These are phyloP conservation scores for Chrysogorgia sp. DNA, from an alignment of 92 coral and sea anemone species.

Conservation along the genomic window DNA sequence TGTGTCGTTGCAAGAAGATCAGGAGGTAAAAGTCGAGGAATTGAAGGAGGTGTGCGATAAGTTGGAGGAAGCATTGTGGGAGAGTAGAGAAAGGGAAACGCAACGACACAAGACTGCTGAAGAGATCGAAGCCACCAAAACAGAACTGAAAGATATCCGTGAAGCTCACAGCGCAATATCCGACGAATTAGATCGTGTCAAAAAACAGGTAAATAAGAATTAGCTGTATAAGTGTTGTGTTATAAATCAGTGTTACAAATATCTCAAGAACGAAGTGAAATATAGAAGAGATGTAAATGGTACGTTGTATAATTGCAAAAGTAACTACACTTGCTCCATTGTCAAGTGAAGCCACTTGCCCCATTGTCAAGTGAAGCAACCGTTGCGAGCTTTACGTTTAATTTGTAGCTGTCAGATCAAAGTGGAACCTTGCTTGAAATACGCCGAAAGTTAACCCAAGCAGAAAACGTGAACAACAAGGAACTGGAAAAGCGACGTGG, in stretches of 20 bases:
- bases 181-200: not conserved
- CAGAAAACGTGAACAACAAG: constrained; percentile 5
- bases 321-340: too few species aligned
- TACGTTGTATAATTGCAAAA: too few species aligned
- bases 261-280: too few species aligned
- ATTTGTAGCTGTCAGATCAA: constrained; percentile 10
- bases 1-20: not conserved
- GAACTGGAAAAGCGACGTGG: not conserved
- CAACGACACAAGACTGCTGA: not conserved
- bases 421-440: not conserved
- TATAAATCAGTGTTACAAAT: not conserved
- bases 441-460: not conserved
- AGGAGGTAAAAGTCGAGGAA: constrained; percentile 9
- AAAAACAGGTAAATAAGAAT: constrained; percentile 16
- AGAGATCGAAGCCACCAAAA: not conserved
- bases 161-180: not conserved
- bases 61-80: not conserved
- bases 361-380: too few species aligned
- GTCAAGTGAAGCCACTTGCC: too few species aligned
- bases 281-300: too few species aligned
- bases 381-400: not conserved
- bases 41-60: not conserved
- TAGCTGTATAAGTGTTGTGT: not conserved
- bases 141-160: constrained; percentile 9
- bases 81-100: not conserved